Evolutionary conservation across 2,113 vertebrate species (phyloP).

Genomic region (Australoheros scitulus): DNA sequence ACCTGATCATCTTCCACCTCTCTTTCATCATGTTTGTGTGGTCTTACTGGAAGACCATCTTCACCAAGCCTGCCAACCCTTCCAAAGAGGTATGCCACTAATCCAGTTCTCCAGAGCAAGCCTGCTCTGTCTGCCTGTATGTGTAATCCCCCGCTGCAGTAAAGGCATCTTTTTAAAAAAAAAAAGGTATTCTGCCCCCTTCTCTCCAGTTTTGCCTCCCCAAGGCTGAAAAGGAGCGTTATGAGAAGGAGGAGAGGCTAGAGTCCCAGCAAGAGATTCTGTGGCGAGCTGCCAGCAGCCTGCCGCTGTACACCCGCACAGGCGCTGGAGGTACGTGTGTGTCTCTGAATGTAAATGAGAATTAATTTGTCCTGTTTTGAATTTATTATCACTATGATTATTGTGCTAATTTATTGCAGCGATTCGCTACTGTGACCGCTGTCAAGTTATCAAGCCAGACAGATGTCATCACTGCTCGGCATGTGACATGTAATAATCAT

Average conservation of each 20-base stretch:
- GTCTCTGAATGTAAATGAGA: neutral
- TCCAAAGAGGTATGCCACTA: constrained; percentile 89
- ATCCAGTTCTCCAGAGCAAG: neutral
- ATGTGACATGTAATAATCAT: constrained; percentile 85
- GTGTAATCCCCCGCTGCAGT: neutral
- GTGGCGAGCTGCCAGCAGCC: constrained; percentile 85
- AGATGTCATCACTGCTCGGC: constrained; percentile 97
- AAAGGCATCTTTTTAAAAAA: neutral
- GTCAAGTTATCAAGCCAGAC: constrained; percentile 97
- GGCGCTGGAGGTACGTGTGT: constrained; percentile 83
- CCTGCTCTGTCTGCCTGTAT: neutral
- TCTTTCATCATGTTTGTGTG: constrained; percentile 96
- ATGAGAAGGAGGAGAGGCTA: constrained; percentile 85
- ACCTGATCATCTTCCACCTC: constrained; percentile 96
- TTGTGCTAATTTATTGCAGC: constrained; percentile 76
- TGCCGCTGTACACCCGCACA: constrained; percentile 92
- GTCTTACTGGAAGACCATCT: constrained; percentile 99
- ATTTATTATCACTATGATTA: neutral
- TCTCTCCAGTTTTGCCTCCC: constrained; percentile 85
- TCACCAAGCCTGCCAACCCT: constrained; percentile 89
- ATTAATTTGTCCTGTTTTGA: neutral
- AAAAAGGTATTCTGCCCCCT: neutral
- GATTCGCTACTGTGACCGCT: constrained; percentile 94
- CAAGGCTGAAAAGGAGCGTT: constrained; percentile 89
- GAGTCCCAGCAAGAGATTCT: constrained; percentile 92